A percentile compares a stretch with the other conserved stretches of the same genome.
These are phyloP conservation scores for Dynastes hyllus DNA, from an alignment of 2,888 invertebrate species.

Conservation along the genomic window DNA sequence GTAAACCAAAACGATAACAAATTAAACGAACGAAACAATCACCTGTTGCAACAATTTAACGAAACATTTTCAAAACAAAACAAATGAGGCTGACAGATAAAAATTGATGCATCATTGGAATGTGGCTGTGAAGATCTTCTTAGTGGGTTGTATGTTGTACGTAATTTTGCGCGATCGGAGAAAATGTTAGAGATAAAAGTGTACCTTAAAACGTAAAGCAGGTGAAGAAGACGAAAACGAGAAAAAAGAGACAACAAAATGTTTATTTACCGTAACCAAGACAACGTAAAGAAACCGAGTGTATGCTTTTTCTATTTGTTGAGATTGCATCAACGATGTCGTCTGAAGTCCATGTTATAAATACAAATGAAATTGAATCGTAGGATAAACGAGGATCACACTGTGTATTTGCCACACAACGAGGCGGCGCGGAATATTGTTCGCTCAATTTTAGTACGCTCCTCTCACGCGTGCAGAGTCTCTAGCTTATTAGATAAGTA, in stretches of 20 bases:
- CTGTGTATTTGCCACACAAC: slow-evolving; percentile 4
- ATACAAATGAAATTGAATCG: slow-evolving; percentile 7
- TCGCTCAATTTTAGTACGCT: slow-evolving; percentile 43
- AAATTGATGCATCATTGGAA: slow-evolving; percentile 67
- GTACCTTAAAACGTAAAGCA: slow-evolving; percentile 21
- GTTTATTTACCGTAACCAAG: slow-evolving; percentile 30
- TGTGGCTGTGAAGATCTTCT: slow-evolving; percentile 70
- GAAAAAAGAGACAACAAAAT: slow-evolving; percentile 19
- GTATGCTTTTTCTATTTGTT: slow-evolving; percentile 25
- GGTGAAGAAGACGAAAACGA: slow-evolving; percentile 9
- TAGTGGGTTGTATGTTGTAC: slow-evolving; percentile 65
- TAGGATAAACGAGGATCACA: not conserved
- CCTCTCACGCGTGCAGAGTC: not conserved
- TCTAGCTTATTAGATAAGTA: slow-evolving; percentile 20
- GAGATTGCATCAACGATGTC: slow-evolving; percentile 29
- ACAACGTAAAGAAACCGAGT: slow-evolving; percentile 32
- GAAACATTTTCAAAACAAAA: slow-evolving; percentile 43
- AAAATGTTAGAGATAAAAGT: slow-evolving; percentile 26
- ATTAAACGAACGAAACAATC: slow-evolving; percentile 29
- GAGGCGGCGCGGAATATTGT: slow-evolving; percentile 3
- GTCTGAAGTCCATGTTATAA: slow-evolving; percentile 35
- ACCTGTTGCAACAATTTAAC: slow-evolving; percentile 49
- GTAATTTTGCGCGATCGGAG: slow-evolving; percentile 49
- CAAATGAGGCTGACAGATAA: slow-evolving; percentile 66
- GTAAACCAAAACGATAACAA: too few relatives aligned